Percentiles rank a stretch among this genome's conserved stretches.
Conservation (phyloP, 2,888 invertebrate species). For the Rhyacophila evoluta region DNA sequence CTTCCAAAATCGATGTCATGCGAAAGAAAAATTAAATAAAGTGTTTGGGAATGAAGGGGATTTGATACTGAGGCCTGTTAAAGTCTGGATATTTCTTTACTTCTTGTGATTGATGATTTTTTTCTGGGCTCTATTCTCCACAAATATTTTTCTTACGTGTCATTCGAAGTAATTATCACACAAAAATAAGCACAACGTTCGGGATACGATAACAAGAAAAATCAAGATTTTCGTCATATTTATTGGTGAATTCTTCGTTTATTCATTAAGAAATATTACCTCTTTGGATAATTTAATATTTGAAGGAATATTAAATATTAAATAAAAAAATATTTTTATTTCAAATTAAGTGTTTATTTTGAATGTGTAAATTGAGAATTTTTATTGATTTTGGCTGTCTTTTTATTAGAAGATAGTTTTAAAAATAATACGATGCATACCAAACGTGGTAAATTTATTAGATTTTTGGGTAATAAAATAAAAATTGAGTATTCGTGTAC, state of each 20-base stretch:
- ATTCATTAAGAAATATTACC: no score
- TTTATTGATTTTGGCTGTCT: no score
- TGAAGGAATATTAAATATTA: no score
- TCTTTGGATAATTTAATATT: no score
- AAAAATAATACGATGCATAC: conserved; percentile 17
- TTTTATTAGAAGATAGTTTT: background rate
- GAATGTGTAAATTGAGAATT: no score
- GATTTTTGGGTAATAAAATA: conserved; percentile 41
- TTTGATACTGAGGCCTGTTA: background rate
- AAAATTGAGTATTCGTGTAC: background rate
- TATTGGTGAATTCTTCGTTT: no score
- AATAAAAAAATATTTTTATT: no score
- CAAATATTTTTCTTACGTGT: background rate
- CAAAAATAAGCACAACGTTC: background rate
- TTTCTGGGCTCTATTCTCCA: background rate
- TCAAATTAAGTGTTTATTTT: no score
- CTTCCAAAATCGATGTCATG: background rate
- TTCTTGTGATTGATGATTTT: conserved; percentile 26
- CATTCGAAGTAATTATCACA: background rate
- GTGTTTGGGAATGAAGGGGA: background rate
- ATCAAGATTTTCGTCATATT: no score
- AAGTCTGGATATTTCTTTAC: background rate
- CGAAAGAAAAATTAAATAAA: background rate
- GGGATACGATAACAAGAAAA: background rate
- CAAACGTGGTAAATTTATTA: conserved; percentile 25